These are phyloP conservation scores for Lagorchestes hirsutus DNA, from an alignment of 2,797 vertebrate genomes.

Conservation along the genomic window DNA sequence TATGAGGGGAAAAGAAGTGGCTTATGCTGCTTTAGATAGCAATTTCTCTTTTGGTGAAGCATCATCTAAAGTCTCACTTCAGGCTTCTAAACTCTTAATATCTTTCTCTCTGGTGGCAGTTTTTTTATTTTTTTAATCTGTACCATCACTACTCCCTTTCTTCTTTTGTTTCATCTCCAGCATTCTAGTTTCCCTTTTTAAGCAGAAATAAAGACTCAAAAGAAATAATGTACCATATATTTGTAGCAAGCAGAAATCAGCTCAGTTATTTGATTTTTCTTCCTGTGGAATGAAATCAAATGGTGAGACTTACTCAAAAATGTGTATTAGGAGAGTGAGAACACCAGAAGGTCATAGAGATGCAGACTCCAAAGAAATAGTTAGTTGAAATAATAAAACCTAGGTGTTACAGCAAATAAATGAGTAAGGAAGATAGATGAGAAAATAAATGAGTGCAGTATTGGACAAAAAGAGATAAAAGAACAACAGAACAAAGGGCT, in stretches of 20 bases:
- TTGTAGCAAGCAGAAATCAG: not conserved
- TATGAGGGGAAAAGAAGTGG: not conserved
- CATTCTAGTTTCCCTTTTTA: not conserved
- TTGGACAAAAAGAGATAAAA: not conserved
- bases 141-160: not conserved
- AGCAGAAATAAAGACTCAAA: not conserved
- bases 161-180: not conserved
- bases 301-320: not conserved
- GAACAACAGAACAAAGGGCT: not conserved
- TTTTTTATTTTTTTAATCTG: not conserved
- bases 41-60: not conserved
- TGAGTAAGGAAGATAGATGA: not conserved
- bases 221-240: not conserved
- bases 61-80: not conserved
- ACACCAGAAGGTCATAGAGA: not conserved
- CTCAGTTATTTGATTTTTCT: no score
- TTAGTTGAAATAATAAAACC: not conserved
- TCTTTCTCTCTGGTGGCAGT: not conserved
- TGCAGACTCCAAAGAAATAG: not conserved
- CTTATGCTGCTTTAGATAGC: not conserved
- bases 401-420: not conserved
- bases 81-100: not conserved
- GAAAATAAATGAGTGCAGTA: not conserved
- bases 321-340: not conserved
- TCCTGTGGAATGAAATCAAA: not conserved